Conservation (phyloP, 2,888 invertebrate genomes). For the Rhagonycha lutea region DNA sequence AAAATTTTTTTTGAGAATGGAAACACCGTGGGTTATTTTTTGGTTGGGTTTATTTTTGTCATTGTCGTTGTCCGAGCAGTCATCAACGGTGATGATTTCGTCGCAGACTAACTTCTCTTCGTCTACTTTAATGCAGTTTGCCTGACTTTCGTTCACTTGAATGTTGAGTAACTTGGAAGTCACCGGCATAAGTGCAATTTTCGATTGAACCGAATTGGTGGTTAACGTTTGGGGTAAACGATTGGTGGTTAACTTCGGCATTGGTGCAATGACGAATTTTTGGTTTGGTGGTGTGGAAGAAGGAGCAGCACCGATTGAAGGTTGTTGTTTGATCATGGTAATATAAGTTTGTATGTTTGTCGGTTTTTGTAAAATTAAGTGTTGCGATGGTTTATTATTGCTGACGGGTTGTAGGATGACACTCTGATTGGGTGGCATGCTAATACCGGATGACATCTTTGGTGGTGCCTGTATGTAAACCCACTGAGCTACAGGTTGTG, state of each 20-base stretch:
- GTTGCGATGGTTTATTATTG: conserved; percentile 52
- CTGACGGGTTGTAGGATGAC: conserved; percentile 38
- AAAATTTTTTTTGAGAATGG: conserved; percentile 50
- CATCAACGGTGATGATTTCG: background rate
- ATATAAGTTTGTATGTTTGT: conserved; percentile 61
- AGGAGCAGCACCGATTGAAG: conserved; percentile 37
- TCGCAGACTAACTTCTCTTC: background rate
- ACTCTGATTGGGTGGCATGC: conserved; percentile 40
- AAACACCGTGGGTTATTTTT: conserved; percentile 53
- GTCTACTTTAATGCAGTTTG: conserved; percentile 52
- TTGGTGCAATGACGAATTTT: conserved; percentile 63
- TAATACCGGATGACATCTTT: conserved; percentile 48
- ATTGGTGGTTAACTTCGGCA: conserved; percentile 63
- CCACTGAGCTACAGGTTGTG: conserved; percentile 42
- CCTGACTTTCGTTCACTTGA: conserved; percentile 50
- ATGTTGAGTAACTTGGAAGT: background rate
- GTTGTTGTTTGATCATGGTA: conserved; percentile 60
- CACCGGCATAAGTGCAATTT: conserved; percentile 51
- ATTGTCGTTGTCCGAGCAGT: background rate
- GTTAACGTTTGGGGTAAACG: conserved; percentile 62
- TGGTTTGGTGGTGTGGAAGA: conserved; percentile 49
- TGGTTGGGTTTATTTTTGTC: background rate
- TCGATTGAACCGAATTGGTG: conserved; percentile 58
- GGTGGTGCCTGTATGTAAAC: conserved; percentile 64
- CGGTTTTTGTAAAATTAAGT: conserved; percentile 61